phyloP scores from a whole-genome alignment of 2,888 invertebrate species.

The Apamea crenata region DNA sequence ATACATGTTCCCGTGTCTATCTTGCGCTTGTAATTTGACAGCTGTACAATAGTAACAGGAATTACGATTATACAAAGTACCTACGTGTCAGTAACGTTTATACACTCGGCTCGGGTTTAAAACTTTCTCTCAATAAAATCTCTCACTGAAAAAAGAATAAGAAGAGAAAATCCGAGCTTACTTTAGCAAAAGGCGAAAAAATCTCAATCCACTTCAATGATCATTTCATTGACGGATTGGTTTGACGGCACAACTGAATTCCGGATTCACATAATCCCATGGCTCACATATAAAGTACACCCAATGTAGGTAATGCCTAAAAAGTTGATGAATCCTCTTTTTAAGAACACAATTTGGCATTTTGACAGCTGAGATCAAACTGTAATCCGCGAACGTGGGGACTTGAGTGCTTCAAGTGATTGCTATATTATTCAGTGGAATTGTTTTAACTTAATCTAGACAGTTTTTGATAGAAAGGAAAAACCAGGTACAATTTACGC shows the following conservation, averaged over 20 bases:
- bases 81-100: not conserved
- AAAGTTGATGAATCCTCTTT: conserved; percentile 56
- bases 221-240: conserved; percentile 52
- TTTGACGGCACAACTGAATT: conserved; percentile 38
- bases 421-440: conserved; percentile 42
- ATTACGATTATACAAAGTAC: not conserved
- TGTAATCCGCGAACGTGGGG: conserved; percentile 38
- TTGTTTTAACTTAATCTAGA: conserved; percentile 37
- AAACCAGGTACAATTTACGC: not conserved
- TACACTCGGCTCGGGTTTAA: too few species aligned
- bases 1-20: not conserved
- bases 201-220: conserved; percentile 28
- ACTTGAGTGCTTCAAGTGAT: conserved; percentile 34
- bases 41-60: not conserved
- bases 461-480: not conserved
- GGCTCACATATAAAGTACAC: conserved; percentile 22
- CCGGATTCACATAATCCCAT: conserved; percentile 37
- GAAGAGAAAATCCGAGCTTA: not conserved
- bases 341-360: conserved; percentile 55
- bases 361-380: conserved; percentile 58
- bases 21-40: not conserved
- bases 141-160: not conserved
- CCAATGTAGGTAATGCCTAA: conserved; percentile 21
- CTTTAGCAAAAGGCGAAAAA: not conserved
- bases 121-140: not conserved